Conservation (phyloP, 2,797 vertebrate genomes). For the Huso huso region DNA sequence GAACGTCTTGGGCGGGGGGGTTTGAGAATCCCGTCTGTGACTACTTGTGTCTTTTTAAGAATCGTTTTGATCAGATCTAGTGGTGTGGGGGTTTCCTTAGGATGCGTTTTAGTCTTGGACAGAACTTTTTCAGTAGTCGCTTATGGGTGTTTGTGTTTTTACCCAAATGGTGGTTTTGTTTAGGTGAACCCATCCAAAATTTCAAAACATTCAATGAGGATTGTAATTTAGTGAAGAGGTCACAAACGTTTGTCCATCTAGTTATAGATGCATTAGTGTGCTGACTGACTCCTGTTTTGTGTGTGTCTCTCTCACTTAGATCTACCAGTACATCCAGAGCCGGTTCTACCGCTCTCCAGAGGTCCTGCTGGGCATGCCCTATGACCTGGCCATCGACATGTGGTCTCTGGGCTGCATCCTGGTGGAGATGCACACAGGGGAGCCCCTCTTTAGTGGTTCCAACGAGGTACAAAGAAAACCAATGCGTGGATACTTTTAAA, state of each 20-base stretch:
- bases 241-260: too few relatives aligned
- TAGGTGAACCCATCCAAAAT: too few relatives aligned
- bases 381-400: conserved; percentile 90
- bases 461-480: conserved; percentile 67
- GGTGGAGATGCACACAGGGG: conserved; percentile 91
- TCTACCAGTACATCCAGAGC: conserved; percentile 95
- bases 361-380: conserved; percentile 84
- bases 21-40: neutral
- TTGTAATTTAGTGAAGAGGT: too few relatives aligned
- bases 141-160: conserved; percentile 5
- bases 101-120: neutral
- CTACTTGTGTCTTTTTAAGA: too few relatives aligned
- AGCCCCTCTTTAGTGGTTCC: conserved; percentile 86
- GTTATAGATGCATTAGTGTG: too few relatives aligned
- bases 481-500: neutral
- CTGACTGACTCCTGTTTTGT: neutral
- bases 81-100: neutral
- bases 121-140: too few relatives aligned
- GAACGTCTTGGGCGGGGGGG: neutral
- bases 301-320: conserved; percentile 47
- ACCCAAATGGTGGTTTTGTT: neutral
- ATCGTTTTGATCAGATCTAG: neutral
- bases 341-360: conserved; percentile 88
- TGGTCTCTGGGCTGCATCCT: conserved; percentile 90
- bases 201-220: too few relatives aligned